Base-by-base conservation (phyloP, 2,113 vertebrate genomes). In the Phylloscopus trochilus region DNA sequence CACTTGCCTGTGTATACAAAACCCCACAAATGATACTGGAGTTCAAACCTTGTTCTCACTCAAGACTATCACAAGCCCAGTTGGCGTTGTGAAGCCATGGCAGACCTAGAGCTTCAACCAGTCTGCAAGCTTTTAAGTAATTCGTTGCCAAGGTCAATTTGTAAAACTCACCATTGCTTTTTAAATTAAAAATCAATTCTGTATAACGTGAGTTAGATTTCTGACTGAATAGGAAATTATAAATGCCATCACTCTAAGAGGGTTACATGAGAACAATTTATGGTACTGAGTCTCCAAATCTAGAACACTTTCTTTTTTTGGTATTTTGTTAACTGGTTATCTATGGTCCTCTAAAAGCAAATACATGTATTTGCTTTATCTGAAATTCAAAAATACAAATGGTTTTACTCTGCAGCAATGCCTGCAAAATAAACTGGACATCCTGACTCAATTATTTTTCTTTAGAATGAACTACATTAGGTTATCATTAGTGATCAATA, bases 151-250 rank as follows among this genome's bases (percentile, higher is more conserved):
- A 27, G 10, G 20, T 26, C n/a, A 62, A 55, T 66, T 33, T 83
- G 30, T 66, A 94, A 85, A 85, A 83, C 27, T 35, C 2, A 2
- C 15, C 21, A 19, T 39, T 88, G 70, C 33, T 83, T 69, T 95
- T 66, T 56, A 87, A 93, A 89, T 79, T 92, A 92, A 95, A 92
- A 95, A 93, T 88, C 47, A 94, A 59, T 94, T 88, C 43, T 70
- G 22, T 31, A 51, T 39, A 80, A 89, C 10, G 21, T 33, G 60
- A 91, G 51, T 79, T 80, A 60, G 37, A 44, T 56, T 75, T 68
- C 64, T 68, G 46, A 59, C 53, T 80, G 55, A 82, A 90, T 28
- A 85, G 74, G 55, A 66, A 63, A 73, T 24, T 2, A 91, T 73
- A 35, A 92, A 85, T 39, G 69, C 46, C 9, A 70, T 23, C 20